Conservation (phyloP, 2,113 vertebrate genomes). For the Serinus canaria region DNA sequence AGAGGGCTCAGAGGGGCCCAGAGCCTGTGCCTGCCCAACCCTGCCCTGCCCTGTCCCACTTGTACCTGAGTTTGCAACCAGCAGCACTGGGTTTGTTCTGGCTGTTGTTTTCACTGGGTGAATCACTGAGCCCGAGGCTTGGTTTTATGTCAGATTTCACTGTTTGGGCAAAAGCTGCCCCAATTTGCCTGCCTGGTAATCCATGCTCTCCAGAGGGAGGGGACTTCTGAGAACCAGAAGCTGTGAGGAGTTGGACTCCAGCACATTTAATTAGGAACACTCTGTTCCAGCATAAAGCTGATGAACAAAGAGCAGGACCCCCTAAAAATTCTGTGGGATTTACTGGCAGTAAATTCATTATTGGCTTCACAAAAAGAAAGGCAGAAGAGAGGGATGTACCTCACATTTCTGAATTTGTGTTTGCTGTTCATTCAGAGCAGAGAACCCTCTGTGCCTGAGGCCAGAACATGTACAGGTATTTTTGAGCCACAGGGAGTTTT, state of each 20-base stretch:
- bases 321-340: neutral
- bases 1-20: fast-evolving
- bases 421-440: neutral
- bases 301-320: neutral
- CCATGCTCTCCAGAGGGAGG: neutral
- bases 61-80: neutral
- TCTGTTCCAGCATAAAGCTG: neutral
- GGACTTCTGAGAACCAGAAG: neutral
- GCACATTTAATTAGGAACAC: neutral
- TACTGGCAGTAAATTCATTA: neutral
- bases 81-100: neutral
- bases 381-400: neutral
- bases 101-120: neutral
- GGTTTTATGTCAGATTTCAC: neutral
- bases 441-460: neutral
- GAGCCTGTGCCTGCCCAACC: neutral
- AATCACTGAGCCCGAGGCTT: neutral
- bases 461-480: neutral
- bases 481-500: neutral
- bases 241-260: fast-evolving
- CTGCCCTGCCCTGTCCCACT: neutral
- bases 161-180: neutral
- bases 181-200: fast-evolving
- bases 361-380: neutral
- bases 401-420: neutral